Conservation (phyloP, 1,140 invertebrate genomes). For the Drosophila grimshawi region DNA sequence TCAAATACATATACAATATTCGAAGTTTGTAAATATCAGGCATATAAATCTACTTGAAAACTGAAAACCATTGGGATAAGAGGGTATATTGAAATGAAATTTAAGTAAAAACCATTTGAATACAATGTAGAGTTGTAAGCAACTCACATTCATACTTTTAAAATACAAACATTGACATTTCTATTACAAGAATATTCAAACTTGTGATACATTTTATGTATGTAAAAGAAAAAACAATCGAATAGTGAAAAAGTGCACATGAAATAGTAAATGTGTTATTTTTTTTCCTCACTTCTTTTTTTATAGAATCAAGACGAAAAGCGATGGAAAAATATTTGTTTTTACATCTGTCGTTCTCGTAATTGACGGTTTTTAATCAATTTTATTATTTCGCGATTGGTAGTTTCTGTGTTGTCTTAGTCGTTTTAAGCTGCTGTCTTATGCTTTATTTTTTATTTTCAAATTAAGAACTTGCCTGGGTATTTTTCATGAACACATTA, state of each 20-base stretch:
- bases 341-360: conserved; percentile 44
- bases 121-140: conserved; percentile 48
- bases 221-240: conserved; percentile 52
- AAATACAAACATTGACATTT: conserved; percentile 29
- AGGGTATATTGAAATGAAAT: conserved; percentile 61
- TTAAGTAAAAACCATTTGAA: conserved; percentile 39
- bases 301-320: conserved; percentile 28
- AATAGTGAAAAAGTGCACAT: conserved; percentile 46
- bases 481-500: background rate
- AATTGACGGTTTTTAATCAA: conserved; percentile 4
- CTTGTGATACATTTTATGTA: conserved; percentile 79
- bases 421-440: conserved; percentile 10
- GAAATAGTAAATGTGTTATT: conserved; percentile 17
- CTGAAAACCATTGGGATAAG: conserved; percentile 10
- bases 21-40: conserved; percentile 81
- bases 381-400: conserved; percentile 19
- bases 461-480: background rate
- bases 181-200: conserved; percentile 63
- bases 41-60: conserved; percentile 37
- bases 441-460: conserved; percentile 14
- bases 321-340: conserved; percentile 69
- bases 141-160: conserved; percentile 8
- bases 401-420: conserved; percentile 7
- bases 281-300: conserved; percentile 34
- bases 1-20: conserved; percentile 21